Percentiles rank a stretch among this genome's conserved stretches.
phyloP scores from a whole-genome alignment of 2,797 vertebrate genomes.

The Enteromius afrohamiltoni region DNA sequence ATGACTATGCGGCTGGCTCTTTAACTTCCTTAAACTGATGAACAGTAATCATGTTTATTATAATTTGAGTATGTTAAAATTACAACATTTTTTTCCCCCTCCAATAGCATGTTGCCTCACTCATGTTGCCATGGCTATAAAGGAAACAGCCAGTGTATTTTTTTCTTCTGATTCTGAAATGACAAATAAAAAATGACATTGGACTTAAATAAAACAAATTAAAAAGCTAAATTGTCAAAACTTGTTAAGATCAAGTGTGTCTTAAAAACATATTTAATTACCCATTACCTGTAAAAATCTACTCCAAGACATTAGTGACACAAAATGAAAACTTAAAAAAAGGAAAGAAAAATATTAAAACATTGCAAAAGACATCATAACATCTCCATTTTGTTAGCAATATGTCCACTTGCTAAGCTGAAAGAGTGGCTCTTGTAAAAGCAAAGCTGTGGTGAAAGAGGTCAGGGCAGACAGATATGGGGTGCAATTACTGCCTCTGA shows the following conservation, averaged over 20 bases:
- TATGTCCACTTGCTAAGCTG: constrained; percentile 63
- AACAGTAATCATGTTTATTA: background rate
- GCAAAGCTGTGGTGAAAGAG: constrained; percentile 66
- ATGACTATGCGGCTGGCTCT: background rate
- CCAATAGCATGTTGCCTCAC: background rate
- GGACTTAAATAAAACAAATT: background rate
- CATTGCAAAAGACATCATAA: background rate
- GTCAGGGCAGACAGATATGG: constrained; percentile 77
- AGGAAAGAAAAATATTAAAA: background rate
- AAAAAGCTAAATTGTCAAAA: constrained; percentile 9
- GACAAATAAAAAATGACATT: constrained; percentile 18
- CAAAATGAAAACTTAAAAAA: background rate
- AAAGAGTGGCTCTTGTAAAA: constrained; percentile 70
- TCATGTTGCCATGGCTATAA: constrained; percentile 8
- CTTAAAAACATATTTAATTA: constrained; percentile 11
- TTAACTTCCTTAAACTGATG: background rate
- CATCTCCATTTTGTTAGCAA: constrained; percentile 62
- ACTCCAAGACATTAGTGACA: background rate
- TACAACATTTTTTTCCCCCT: background rate
- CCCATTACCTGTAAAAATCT: background rate
- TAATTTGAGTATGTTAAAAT: background rate
- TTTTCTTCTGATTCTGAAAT: background rate
- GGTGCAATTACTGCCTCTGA: constrained; percentile 73
- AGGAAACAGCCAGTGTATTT: background rate
- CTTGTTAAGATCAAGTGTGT: background rate